phyloP scores from a whole-genome alignment of 2,888 invertebrate species.

The Seira sanloemensis region DNA sequence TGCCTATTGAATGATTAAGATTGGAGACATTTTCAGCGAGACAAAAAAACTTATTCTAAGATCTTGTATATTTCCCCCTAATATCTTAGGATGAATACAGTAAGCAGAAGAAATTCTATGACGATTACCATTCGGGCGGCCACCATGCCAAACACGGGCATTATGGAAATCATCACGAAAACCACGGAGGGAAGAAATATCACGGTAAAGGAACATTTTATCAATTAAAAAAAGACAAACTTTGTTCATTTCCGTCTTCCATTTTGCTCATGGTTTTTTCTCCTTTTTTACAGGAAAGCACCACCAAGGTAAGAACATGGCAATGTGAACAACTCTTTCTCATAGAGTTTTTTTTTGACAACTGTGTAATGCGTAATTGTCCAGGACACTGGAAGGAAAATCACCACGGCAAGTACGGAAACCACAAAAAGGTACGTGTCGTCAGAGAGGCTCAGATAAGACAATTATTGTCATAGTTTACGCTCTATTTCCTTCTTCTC shows the following conservation, averaged over 20 bases:
- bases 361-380: no score
- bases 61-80: no score
- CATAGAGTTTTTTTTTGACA: no score
- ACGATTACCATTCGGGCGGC: constrained; percentile 73
- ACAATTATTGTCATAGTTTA: no score
- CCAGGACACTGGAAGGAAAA: constrained; percentile 72
- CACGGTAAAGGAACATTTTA: constrained; percentile 58
- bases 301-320: constrained; percentile 66
- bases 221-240: not conserved
- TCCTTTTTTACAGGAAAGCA: constrained; percentile 59
- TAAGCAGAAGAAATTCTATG: constrained; percentile 73
- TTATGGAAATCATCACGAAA: constrained; percentile 71
- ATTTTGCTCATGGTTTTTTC: not conserved
- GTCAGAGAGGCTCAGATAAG: not conserved
- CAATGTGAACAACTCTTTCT: no score
- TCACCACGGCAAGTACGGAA: constrained; percentile 67
- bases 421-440: constrained; percentile 72
- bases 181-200: constrained; percentile 73
- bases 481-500: constrained; percentile 6
- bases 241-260: not conserved
- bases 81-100: constrained; percentile 71
- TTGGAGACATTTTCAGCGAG: no score
- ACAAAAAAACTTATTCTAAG: no score
- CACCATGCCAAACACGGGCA: constrained; percentile 68
- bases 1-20: no score